A percentile compares a stretch with the other conserved stretches of the same genome.
Conservation (phyloP, 2,888 invertebrate species). For the Cephus runcator region DNA sequence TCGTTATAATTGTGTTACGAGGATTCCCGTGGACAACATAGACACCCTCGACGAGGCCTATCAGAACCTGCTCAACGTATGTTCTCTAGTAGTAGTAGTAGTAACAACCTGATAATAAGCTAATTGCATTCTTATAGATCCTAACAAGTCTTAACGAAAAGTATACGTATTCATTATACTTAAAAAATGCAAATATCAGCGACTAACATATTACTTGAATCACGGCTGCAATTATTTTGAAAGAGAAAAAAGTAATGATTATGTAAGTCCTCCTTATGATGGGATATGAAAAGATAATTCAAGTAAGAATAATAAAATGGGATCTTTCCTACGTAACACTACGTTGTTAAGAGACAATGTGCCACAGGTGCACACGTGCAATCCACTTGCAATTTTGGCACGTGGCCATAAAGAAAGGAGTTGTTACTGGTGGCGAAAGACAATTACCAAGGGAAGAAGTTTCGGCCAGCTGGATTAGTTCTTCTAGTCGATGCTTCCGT, state of each 20-base stretch:
- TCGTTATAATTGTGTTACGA: slow-evolving; percentile 83
- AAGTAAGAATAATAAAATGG: not conserved
- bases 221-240: not conserved
- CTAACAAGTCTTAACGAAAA: not conserved
- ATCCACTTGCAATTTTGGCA: not conserved
- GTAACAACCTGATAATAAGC: not conserved
- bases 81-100: slow-evolving; percentile 48
- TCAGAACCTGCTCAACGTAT: slow-evolving; percentile 79
- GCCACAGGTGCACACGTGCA: not conserved
- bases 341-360: not conserved
- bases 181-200: slow-evolving; percentile 10
- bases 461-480: not conserved
- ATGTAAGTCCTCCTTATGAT: not conserved
- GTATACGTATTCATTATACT: not conserved
- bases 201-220: not conserved
- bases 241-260: not conserved
- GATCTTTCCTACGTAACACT: not conserved
- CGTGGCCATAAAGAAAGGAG: not conserved
- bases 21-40: slow-evolving; percentile 82
- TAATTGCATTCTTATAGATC: not conserved
- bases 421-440: not conserved
- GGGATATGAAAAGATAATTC: not conserved
- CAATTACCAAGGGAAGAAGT: not conserved
- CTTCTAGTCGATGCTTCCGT: not conserved
- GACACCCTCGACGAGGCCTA: slow-evolving; percentile 82